These are phyloP conservation scores for Synchiropus splendidus DNA, from an alignment of 2,113 vertebrate species.

Conservation along the genomic window DNA sequence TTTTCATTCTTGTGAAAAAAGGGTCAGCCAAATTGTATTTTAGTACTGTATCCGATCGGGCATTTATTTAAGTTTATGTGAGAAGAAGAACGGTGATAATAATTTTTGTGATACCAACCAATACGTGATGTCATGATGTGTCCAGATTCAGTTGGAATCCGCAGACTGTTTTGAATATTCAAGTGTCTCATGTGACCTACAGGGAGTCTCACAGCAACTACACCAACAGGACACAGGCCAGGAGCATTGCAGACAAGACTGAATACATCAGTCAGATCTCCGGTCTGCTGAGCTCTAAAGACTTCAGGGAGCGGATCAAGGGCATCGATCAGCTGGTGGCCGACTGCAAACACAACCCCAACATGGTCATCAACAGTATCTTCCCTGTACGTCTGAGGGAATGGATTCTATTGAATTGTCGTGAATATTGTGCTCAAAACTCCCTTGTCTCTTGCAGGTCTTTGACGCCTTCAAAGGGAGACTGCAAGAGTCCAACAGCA, in stretches of 20 bases:
- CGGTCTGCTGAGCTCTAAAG: conserved; percentile 70
- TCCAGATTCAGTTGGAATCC: too few species aligned
- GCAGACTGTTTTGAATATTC: not conserved
- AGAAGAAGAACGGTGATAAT: too few species aligned
- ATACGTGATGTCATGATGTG: too few species aligned
- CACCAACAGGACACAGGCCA: conserved; percentile 56
- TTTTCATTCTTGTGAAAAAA: too few species aligned
- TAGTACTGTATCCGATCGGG: too few species aligned
- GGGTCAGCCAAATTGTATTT: too few species aligned
- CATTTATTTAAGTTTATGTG: too few species aligned
- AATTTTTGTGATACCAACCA: too few species aligned
- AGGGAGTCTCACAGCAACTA: conserved; percentile 66
- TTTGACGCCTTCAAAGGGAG: conserved; percentile 85
- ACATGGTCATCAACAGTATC: conserved; percentile 73
- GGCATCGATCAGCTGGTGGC: conserved; percentile 77
- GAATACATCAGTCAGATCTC: conserved; percentile 75
- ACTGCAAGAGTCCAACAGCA: conserved; percentile 88
- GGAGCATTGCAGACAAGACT: conserved; percentile 71
- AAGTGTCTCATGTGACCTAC: conserved; percentile 11
- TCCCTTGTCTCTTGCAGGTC: conserved; percentile 58
- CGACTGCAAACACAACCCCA: conserved; percentile 75
- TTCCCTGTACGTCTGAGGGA: conserved; percentile 69
- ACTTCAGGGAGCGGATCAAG: conserved; percentile 81
- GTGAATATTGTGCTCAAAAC: not conserved
- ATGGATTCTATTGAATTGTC: not conserved